A percentile compares a stretch with the other conserved stretches of the same genome.
phyloP scores from a whole-genome alignment of 2,797 vertebrate genomes.

The Manis crassicaudata region DNA sequence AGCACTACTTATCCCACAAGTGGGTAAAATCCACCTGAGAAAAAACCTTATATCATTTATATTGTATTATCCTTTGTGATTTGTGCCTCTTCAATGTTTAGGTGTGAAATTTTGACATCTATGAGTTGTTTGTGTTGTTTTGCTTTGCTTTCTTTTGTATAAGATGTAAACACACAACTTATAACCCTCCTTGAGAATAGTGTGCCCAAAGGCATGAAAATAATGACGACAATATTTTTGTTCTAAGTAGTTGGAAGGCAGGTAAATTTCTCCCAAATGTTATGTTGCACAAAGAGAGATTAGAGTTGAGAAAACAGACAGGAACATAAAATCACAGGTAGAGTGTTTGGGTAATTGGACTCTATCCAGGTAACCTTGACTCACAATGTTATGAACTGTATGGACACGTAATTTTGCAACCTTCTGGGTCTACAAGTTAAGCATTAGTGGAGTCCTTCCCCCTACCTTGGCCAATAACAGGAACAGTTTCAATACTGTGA shows the following conservation, averaged over 20 bases:
- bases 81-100: not conserved
- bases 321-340: constrained; percentile 12
- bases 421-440: constrained; percentile 38
- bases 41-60: not conserved
- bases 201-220: not conserved
- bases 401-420: constrained; percentile 41
- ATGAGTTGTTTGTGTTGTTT: not conserved
- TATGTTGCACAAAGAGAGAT: not conserved
- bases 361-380: constrained; percentile 23
- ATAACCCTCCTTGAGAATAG: not conserved
- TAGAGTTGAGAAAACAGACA: constrained; percentile 31
- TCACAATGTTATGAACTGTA: not conserved
- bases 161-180: not conserved
- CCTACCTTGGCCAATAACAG: not conserved
- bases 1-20: not conserved
- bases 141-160: not conserved
- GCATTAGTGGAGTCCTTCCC: constrained; percentile 60
- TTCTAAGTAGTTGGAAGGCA: not conserved
- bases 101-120: not conserved
- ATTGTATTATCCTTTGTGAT: not conserved
- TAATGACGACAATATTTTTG: constrained; percentile 14
- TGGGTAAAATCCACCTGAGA: not conserved
- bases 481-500: not conserved
- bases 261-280: not conserved
- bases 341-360: constrained; percentile 12